Evolutionary conservation across 2,113 vertebrate species (phyloP).

Genomic region (Elaphurus davidianus): DNA sequence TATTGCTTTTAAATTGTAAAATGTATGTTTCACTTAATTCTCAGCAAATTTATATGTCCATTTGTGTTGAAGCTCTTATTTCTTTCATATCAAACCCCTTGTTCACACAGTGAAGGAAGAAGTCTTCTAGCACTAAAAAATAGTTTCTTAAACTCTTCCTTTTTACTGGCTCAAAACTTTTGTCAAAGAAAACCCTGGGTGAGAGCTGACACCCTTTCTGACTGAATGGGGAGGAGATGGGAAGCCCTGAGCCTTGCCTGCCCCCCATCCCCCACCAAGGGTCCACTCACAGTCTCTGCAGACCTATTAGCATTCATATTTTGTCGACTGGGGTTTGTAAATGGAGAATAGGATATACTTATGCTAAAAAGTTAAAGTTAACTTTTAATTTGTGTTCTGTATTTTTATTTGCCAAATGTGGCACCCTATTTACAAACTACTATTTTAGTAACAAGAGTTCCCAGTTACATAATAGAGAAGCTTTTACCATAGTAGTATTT

Average conservation of each 20-base stretch:
- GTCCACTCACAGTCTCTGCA: background rate
- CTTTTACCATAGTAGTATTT: background rate
- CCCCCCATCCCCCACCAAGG: too few relatives aligned
- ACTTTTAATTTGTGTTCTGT: background rate
- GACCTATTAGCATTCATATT: background rate
- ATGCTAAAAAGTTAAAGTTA: background rate
- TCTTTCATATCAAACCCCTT: background rate
- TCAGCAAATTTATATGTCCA: background rate
- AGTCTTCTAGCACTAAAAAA: background rate
- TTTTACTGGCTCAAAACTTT: background rate
- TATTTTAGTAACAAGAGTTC: background rate
- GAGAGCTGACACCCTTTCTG: background rate
- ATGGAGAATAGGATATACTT: too few relatives aligned
- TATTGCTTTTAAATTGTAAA: slow-evolving; percentile 10
- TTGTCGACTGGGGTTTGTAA: background rate
- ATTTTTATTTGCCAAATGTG: background rate
- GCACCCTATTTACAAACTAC: background rate
- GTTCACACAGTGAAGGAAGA: background rate
- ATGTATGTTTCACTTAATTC: background rate
- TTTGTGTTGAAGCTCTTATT: background rate
- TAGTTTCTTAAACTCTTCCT: background rate
- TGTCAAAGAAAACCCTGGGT: background rate
- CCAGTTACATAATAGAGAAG: background rate
- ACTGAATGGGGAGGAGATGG: background rate
- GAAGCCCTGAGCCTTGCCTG: background rate